phyloP scores from a whole-genome alignment of 2,888 invertebrate species.

The Cephus spinipes region DNA sequence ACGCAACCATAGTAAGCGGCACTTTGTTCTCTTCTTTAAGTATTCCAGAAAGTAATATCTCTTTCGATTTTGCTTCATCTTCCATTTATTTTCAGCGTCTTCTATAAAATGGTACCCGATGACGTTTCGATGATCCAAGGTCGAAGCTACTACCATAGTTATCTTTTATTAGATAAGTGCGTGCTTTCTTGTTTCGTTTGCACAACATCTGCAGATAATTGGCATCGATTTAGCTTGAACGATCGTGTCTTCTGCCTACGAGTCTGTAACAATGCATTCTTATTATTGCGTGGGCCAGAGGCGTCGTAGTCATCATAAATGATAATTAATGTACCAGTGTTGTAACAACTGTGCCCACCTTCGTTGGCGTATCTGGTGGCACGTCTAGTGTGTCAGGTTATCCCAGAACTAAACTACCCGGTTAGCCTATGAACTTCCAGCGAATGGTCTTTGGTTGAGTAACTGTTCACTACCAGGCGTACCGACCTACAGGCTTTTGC shows the following conservation, averaged over 20 bases:
- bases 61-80: neutral
- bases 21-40: neutral
- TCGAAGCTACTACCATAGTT: neutral
- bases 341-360: neutral
- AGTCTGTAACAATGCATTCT: neutral
- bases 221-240: neutral
- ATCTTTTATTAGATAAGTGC: neutral
- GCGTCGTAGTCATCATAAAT: neutral
- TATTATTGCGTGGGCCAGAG: neutral
- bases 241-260: neutral
- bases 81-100: neutral
- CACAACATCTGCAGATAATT: neutral
- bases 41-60: neutral
- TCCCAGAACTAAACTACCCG: neutral
- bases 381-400: neutral
- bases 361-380: neutral
- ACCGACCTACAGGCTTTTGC: neutral
- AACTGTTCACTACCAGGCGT: neutral
- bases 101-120: neutral
- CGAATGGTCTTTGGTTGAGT: neutral
- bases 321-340: neutral
- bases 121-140: neutral
- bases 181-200: neutral
- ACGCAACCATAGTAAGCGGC: neutral
- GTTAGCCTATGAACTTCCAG: neutral